Conservation (phyloP, 1,140 invertebrate species). For the Panulirus ornatus region DNA sequence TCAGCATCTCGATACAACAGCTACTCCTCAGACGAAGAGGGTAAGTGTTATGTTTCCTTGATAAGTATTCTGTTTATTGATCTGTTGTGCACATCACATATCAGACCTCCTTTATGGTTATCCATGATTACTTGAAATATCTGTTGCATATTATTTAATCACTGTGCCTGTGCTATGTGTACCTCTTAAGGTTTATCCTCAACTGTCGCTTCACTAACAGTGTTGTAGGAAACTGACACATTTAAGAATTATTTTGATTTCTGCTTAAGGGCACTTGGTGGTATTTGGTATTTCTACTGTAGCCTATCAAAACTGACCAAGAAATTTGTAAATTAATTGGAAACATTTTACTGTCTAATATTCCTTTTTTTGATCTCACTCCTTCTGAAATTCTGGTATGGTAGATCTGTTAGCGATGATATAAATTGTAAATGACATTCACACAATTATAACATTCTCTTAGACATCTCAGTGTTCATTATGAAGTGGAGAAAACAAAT, state of each 20-base stretch:
- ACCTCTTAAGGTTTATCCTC: conserved; percentile 12
- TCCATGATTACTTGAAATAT: no score
- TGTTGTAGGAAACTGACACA: conserved; percentile 20
- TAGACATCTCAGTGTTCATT: neutral
- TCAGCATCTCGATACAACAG: conserved; percentile 64
- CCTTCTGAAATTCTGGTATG: conserved; percentile 11
- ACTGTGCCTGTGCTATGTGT: neutral
- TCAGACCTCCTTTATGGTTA: neutral
- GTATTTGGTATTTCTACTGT: conserved; percentile 50
- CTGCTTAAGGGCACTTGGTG: conserved; percentile 42
- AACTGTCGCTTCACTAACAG: conserved; percentile 39
- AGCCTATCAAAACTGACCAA: neutral
- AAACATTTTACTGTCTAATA: neutral
- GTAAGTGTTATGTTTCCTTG: conserved; percentile 42
- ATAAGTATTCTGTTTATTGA: neutral
- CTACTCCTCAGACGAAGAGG: conserved; percentile 74
- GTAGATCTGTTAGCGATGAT: conserved; percentile 30
- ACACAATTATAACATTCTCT: neutral
- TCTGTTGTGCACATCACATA: neutral
- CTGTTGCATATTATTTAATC: neutral
- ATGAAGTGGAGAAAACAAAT: conserved; percentile 24
- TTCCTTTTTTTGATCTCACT: neutral
- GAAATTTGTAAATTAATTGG: neutral
- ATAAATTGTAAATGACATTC: conserved; percentile 6
- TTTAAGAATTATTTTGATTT: conserved; percentile 8